phyloP scores from a whole-genome alignment of 2,888 invertebrate genomes.

The Capitulum mitella region DNA sequence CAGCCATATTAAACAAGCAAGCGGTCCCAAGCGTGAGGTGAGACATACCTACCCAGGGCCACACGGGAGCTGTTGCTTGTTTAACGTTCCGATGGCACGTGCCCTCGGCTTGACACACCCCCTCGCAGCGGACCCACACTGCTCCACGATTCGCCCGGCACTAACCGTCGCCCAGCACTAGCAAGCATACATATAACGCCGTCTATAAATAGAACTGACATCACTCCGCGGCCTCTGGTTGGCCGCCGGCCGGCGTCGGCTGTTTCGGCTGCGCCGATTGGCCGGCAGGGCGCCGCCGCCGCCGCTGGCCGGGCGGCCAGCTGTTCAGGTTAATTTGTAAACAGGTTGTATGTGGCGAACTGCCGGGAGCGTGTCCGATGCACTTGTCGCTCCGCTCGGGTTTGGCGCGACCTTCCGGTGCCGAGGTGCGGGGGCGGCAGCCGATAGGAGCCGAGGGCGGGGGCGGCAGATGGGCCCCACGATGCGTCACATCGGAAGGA shows the following conservation, averaged over 20 bases:
- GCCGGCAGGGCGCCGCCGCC: not conserved
- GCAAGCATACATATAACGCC: not conserved
- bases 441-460: not conserved
- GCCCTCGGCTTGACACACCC: not conserved
- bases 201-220: constrained; percentile 21
- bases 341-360: not conserved
- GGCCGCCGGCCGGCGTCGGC: not conserved
- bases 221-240: not conserved
- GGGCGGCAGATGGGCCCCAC: not conserved
- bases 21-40: not conserved
- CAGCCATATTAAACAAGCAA: constrained; percentile 16
- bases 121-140: not conserved
- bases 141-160: not conserved
- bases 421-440: not conserved
- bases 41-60: not conserved
- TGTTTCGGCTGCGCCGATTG: not conserved
- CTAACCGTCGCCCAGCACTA: not conserved
- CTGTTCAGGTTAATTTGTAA: constrained; percentile 5
- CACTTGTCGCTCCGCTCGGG: not conserved
- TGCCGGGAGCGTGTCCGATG: not conserved
- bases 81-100: not conserved
- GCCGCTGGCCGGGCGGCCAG: not conserved
- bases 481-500: not conserved
- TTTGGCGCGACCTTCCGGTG: not conserved
- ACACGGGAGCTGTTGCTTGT: not conserved